These are phyloP conservation scores for Platerodrilus igneus DNA, from an alignment of 2,888 invertebrate species.

Conservation along the genomic window DNA sequence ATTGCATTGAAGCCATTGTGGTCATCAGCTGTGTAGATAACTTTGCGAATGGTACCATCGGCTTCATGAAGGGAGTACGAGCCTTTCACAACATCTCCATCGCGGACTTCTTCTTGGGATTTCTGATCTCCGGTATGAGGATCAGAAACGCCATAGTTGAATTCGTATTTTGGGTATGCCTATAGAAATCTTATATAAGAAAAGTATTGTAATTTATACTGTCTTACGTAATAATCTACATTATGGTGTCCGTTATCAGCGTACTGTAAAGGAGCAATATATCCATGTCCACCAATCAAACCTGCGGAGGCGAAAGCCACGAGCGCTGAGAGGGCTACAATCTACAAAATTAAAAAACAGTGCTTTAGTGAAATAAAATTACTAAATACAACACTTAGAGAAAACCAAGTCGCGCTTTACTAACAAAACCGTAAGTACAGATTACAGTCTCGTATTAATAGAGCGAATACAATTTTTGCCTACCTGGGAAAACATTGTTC, in stretches of 20 bases:
- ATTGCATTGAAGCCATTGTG: constrained; percentile 50
- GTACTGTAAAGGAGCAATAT: constrained; percentile 28
- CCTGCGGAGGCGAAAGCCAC: constrained; percentile 50
- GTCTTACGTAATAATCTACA: constrained; percentile 19
- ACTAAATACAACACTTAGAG: too few relatives aligned
- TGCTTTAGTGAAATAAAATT: background rate
- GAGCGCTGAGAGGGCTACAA: constrained; percentile 40
- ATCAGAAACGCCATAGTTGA: constrained; percentile 53
- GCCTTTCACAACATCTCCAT: constrained; percentile 53
- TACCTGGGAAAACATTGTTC: constrained; percentile 37
- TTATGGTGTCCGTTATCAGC: constrained; percentile 11
- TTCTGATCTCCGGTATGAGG: constrained; percentile 56
- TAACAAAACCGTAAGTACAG: too few relatives aligned
- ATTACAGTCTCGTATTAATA: too few relatives aligned
- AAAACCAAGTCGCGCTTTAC: too few relatives aligned
- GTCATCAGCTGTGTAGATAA: constrained; percentile 56
- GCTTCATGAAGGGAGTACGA: constrained; percentile 55
- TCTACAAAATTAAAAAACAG: constrained; percentile 23
- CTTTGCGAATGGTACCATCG: constrained; percentile 55
- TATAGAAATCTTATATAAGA: constrained; percentile 36
- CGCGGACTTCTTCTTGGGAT: constrained; percentile 52
- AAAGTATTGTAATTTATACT: background rate
- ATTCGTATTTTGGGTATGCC: constrained; percentile 55
- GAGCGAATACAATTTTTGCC: too few relatives aligned
- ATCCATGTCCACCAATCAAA: constrained; percentile 41